A percentile compares a stretch with the other conserved stretches of the same genome.
Conservation (phyloP, 2,797 vertebrate genomes). For the Aythya fuligula region DNA sequence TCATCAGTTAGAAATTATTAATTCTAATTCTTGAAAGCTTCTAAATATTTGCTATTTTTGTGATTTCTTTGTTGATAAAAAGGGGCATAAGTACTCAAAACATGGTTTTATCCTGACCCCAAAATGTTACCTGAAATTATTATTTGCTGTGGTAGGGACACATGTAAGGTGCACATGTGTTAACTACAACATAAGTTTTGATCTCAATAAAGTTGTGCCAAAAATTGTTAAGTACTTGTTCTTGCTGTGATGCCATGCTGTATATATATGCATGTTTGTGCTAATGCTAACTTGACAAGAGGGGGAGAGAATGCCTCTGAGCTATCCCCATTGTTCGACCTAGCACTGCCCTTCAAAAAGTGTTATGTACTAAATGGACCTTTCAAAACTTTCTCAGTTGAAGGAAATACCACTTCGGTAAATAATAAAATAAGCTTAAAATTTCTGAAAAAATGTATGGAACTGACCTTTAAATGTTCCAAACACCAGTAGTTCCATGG, state of each 20-base stretch:
- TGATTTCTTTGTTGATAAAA: background rate
- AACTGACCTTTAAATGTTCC: conserved; percentile 79
- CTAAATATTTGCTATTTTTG: background rate
- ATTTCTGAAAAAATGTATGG: background rate
- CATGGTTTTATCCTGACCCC: background rate
- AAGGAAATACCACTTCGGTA: background rate
- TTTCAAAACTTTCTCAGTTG: background rate
- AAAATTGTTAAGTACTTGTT: background rate
- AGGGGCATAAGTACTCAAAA: background rate
- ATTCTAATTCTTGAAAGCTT: background rate
- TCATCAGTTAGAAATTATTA: background rate
- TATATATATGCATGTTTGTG: background rate
- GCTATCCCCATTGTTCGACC: background rate
- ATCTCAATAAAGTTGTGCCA: background rate
- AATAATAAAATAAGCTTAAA: conserved; percentile 56
- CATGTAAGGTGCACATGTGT: fast-evolving
- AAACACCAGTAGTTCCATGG: conserved; percentile 62
- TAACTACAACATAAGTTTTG: background rate
- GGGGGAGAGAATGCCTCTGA: background rate
- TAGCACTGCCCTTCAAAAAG: background rate
- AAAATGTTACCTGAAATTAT: background rate
- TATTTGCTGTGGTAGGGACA: background rate
- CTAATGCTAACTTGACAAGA: fast-evolving
- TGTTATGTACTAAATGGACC: background rate
- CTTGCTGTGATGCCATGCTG: background rate